Evolutionary conservation across 2,113 vertebrate species (phyloP).

Genomic region (Phylloscopus trochilus): DNA sequence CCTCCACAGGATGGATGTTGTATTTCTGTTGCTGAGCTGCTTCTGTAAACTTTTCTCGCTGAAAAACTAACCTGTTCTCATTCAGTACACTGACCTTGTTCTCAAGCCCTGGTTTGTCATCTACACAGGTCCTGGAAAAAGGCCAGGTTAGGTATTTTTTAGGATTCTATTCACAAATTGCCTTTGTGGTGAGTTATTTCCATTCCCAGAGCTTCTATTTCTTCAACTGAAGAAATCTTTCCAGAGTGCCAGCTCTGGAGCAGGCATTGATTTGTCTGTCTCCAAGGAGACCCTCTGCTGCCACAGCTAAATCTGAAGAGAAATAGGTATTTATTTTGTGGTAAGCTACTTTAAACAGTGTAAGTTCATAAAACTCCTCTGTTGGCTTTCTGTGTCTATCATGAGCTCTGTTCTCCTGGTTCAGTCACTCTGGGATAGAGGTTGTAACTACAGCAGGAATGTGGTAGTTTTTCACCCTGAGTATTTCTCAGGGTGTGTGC

Average conservation of each 20-base stretch:
- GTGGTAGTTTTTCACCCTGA: neutral
- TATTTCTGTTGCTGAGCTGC: neutral
- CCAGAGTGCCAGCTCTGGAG: neutral
- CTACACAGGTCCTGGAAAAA: neutral
- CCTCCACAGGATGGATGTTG: neutral
- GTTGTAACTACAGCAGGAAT: rapidly evolving
- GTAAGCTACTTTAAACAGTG: neutral
- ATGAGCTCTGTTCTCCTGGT: neutral
- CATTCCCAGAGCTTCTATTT: neutral
- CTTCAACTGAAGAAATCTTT: neutral
- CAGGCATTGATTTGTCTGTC: neutral
- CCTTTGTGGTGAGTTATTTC: neutral
- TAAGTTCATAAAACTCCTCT: neutral
- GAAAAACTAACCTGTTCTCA: neutral
- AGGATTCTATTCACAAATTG: neutral
- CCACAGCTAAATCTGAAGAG: neutral
- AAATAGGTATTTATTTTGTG: neutral
- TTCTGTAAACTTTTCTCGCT: neutral
- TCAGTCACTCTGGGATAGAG: neutral
- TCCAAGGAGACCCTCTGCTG: neutral
- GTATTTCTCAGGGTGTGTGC: neutral
- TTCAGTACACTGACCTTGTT: neutral
- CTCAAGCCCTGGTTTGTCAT: neutral
- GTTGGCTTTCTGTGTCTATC: neutral
- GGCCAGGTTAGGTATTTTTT: neutral